Base-by-base conservation (phyloP, 2,113 vertebrate genomes). In the Calyptomena viridis region DNA sequence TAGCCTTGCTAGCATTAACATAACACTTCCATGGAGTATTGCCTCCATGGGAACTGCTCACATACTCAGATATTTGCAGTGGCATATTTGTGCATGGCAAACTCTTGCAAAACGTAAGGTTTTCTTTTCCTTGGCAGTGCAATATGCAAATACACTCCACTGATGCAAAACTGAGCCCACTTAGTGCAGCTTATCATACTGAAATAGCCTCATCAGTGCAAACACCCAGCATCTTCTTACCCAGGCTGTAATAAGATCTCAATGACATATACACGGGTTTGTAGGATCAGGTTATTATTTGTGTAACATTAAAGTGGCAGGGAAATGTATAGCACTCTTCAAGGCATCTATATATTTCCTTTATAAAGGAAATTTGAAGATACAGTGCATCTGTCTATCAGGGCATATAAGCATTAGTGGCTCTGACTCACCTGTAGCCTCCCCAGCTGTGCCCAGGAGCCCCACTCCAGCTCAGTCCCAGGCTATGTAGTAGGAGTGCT, bases 181-280 rank as follows among this genome's bases (percentile, higher is more conserved):
- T 96, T 93, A 95, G 53, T 83, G 81, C 74, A 91, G 93, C 92
- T 94, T 94, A 89, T 84, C 74, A 71, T 73, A 73, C 69, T 80
- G 87, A 95, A 91, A 91, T 78, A 96, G 93, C 94, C 50, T 95
- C 74, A 87, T 85, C 66, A 91, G 91, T 87, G 87, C 87, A 91
- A 93, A 73, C 74, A 92, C 52, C 86, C 91, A 79, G 94, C 86
- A 92, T 94, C 89, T 77, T 94, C 90, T 92, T 94, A 94, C 53
- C 75, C 78, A 44, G 74, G 49, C 81, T 93, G 74, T 94, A 84
- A 82, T 84, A 91, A 87, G 66, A 87, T 75, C 93, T 84, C 94
- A 91, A 2, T 91, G 84, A 82, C 89, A 91, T 66, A 85, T 69
- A 89, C 89, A 76, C 22, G 42, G 63, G 53, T 83, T 93, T 96